Evolutionary conservation across 2,113 vertebrate species (phyloP), one percentile per base, ranked within the genome.

Genomic region (Nothoprocta perdicaria): DNA sequence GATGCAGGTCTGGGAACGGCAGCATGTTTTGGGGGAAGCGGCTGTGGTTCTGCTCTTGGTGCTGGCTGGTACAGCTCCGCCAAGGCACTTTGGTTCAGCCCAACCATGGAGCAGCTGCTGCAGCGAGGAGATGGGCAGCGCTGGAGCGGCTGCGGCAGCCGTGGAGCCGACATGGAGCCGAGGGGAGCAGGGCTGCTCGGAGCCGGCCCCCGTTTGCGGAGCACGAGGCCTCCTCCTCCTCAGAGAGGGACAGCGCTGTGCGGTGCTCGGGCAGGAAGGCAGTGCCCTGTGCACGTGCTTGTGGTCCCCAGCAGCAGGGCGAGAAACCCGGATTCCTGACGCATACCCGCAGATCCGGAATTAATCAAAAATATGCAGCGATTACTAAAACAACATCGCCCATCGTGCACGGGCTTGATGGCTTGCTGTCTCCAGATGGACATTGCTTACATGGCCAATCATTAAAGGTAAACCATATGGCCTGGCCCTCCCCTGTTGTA

Each of bases 401-500:
- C 8, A 12, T 86, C 50, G 40, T 15, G 46, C 33, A 31, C 33
- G 58, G 40, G 31, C 68, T 76, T 80, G 61, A 65, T 62, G 53
- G 17, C 27, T 55, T 83, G 80, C 73, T 4, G 3, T 73, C 61
- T 90, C 69, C 85, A 86, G 80, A 92, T 55, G 90, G 83, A 53
- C 73, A 69, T 88, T 89, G 41, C 40, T 81, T 84, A 94, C 52
- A 69, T 90, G 81, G 40, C 67, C 83, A 88, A 4, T 73, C 89
- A 62, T 58, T 78, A 81, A 89, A 82, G 71, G 72, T 76, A 58
- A 83, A 67, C 55, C 74, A 73, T 90, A 81, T 67, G 73, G 75
- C 61, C 26, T n/a, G 60, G 48, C 52, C 62, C 57, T 73, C 43
- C 85, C 69, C 69, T 43, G 35, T 58, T 80, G 38, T 71, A 31